These are phyloP conservation scores for Darwinula stevensoni DNA, from an alignment of 2,888 invertebrate species.

Conservation along the genomic window DNA sequence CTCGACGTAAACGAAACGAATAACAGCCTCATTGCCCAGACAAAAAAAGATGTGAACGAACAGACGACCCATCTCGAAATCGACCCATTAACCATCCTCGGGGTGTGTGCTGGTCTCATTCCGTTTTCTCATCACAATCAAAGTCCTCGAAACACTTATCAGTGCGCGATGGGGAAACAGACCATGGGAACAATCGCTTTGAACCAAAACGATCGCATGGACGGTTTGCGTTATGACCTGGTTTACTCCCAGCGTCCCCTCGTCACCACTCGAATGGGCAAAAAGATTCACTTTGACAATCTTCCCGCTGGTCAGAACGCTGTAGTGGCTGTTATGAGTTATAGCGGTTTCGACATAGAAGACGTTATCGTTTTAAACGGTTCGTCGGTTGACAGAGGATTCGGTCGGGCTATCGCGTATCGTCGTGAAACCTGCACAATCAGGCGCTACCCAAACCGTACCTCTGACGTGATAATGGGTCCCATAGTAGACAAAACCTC, in stretches of 20 bases:
- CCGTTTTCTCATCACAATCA: conserved; percentile 99
- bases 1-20: conserved; percentile 97
- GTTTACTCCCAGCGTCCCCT: conserved; percentile 88
- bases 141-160: conserved; percentile 89
- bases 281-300: conserved; percentile 68
- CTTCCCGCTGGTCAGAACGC: conserved; percentile 98
- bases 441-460: background rate
- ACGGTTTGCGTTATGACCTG: conserved; percentile 79
- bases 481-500: conserved; percentile 14
- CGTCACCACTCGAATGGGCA: conserved; percentile 74
- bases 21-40: conserved; percentile 69
- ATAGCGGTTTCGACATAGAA: conserved; percentile 96
- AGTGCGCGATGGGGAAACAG: conserved; percentile 99
- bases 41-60: conserved; percentile 42
- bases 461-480: conserved; percentile 7
- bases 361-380: conserved; percentile 89
- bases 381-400: conserved; percentile 83
- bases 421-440: no score
- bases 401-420: no score
- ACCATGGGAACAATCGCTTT: conserved; percentile 94
- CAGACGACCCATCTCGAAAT: conserved; percentile 87
- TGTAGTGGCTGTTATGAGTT: conserved; percentile 94
- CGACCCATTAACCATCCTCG: conserved; percentile 85
- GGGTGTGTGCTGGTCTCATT: conserved; percentile 86
- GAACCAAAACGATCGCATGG: conserved; percentile 87